Base-by-base conservation (phyloP, 2,888 invertebrate species). In the Electrophaes corylata region DNA sequence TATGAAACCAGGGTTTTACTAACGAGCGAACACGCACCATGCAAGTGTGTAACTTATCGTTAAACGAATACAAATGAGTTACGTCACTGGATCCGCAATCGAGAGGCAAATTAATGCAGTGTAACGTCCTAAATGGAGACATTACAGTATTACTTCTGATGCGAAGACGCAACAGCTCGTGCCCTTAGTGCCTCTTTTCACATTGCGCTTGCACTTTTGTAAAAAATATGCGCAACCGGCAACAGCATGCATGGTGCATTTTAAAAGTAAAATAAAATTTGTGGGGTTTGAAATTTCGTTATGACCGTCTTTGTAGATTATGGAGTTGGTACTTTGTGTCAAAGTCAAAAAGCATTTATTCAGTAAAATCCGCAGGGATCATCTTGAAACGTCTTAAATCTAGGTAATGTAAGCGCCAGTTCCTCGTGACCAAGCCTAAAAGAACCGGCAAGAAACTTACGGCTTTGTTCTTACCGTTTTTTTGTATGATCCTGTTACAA, bases 61-160 rank as follows among this genome's bases (percentile, higher is more conserved):
- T 4, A 43, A 18, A 19, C 57, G 67, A 60, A 65, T 67, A 64
- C 60, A 5, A 62, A 67, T 55, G 37, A 45, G 64, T 59, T 66
- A 60, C 62, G 59, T 61, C 50, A 62, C 41, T 40, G 29, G 50
- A 59, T 57, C 51, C 57, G 53, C 37, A 37, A 52, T 52, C 33
- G 51, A 52, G 43, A 52, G 16, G 16, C 37, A 33, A 44, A 33
- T 44, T 43, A 29, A 44, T 44, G 26, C 31, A 40, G 31, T 41
- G 18, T 39, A 20, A 20, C 33, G 40, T 35, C 35, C 40, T 45
- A 41, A 51, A 47, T 51, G 23, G 33, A 20, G 35, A 43, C 39
- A 46, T 31, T 45, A 52, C 18, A 18, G 18, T 50, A 23, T 43
- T 14, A 16, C 20, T 51, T 33, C 31, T 48, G 48, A 18, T 29